Percentiles rank a stretch among this genome's conserved stretches.
Conservation (phyloP, 53 echinoderm and acorn worm species). For the Stichopus horrens region DNA sequence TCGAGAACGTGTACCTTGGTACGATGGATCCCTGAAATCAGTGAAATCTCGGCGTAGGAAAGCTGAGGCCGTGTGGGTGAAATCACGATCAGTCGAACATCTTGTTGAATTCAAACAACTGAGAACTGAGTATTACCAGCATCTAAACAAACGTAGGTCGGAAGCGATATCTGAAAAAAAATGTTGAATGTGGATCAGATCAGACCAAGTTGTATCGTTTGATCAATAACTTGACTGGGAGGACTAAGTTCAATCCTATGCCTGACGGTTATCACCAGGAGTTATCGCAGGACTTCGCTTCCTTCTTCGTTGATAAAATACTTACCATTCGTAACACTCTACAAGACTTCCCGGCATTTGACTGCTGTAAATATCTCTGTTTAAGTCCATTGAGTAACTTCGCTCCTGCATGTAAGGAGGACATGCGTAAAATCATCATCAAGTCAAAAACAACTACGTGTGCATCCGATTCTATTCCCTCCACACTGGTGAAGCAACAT, state of each 20-base stretch:
- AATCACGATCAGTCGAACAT: too few species aligned
- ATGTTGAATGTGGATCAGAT: neutral
- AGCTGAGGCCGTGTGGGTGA: too few species aligned
- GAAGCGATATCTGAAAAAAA: neutral
- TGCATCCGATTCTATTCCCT: neutral
- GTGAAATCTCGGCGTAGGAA: neutral
- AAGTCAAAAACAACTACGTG: neutral
- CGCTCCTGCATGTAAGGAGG: neutral
- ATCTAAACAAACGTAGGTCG: neutral
- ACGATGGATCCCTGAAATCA: too few species aligned
- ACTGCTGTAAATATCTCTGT: neutral
- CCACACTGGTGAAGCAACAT: neutral
- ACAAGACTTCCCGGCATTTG: neutral
- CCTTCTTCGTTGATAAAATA: constrained; percentile 8
- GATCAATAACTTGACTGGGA: neutral
- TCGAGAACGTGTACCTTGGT: too few species aligned
- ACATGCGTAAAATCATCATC: constrained; percentile 8
- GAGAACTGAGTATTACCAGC: neutral
- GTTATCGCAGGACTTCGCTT: neutral
- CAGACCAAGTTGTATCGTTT: neutral
- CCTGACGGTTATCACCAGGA: neutral
- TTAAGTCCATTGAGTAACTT: neutral
- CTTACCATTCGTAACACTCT: neutral
- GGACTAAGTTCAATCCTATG: neutral
- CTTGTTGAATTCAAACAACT: neutral